A percentile compares a stretch with the other conserved stretches of the same genome.
Conservation (phyloP, 2,797 vertebrate species). For the Galagoides demidoff region DNA sequence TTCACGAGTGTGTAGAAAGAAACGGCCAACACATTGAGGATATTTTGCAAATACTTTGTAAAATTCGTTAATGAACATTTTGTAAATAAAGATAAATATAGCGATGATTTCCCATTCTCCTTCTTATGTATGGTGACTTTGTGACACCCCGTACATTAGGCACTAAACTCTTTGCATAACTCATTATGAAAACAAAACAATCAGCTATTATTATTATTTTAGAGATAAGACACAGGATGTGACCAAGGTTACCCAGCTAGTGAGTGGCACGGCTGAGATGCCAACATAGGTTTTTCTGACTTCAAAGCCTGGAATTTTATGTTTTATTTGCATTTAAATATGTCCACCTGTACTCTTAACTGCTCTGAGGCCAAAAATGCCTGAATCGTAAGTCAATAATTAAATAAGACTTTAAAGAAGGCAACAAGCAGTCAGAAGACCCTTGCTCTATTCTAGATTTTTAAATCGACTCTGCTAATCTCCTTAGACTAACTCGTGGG, state of each 20-base stretch:
- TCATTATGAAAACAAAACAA: not conserved
- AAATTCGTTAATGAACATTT: no score
- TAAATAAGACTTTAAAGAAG: conserved; percentile 12
- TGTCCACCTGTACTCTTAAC: not conserved
- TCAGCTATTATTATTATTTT: not conserved
- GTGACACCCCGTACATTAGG: not conserved
- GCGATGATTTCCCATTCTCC: no score
- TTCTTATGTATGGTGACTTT: not conserved
- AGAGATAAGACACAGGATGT: not conserved
- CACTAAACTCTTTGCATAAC: not conserved
- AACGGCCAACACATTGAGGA: no score
- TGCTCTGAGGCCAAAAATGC: not conserved
- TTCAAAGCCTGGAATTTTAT: not conserved
- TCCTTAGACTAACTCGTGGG: not conserved
- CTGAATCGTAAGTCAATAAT: not conserved
- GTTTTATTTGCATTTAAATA: not conserved
- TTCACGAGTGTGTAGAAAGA: no score
- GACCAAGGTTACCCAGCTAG: not conserved
- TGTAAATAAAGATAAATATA: no score
- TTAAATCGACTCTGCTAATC: not conserved
- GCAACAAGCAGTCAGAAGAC: not conserved
- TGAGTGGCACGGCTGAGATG: not conserved
- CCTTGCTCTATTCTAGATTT: not conserved
- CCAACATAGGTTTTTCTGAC: not conserved
- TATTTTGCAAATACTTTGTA: no score